These are phyloP conservation scores for Arge pagana DNA, from an alignment of 2,888 invertebrate genomes.

Conservation along the genomic window DNA sequence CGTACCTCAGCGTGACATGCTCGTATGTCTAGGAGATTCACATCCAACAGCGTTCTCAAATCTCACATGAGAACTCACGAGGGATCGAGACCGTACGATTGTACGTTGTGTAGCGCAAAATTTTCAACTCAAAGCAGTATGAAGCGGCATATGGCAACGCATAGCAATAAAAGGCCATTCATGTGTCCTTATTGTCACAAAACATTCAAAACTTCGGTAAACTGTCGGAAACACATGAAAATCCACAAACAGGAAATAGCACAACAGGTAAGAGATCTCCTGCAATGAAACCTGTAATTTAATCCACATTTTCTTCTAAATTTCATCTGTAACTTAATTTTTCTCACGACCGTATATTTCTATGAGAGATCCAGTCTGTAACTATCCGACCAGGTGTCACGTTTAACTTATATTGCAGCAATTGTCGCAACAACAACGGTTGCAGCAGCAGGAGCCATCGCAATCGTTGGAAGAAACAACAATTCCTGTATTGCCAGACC, in stretches of 20 bases:
- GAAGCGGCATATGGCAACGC: constrained; percentile 55
- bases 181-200: constrained; percentile 56
- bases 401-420: constrained; percentile 33
- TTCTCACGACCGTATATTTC: too few species aligned
- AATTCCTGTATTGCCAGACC: constrained; percentile 32
- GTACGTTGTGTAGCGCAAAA: constrained; percentile 59
- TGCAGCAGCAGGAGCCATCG: constrained; percentile 25
- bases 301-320: neutral
- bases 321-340: neutral
- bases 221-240: constrained; percentile 70
- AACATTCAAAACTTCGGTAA: constrained; percentile 58
- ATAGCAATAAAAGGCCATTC: constrained; percentile 57
- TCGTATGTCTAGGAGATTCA: constrained; percentile 55
- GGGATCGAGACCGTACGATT: constrained; percentile 60
- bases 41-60: constrained; percentile 63
- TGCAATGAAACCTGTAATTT: constrained; percentile 12
- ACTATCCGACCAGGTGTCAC: neutral
- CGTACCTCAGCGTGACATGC: neutral
- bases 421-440: constrained; percentile 43
- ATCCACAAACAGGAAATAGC: constrained; percentile 64
- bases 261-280: constrained; percentile 51
- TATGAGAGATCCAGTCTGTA: too few species aligned
- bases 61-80: constrained; percentile 63
- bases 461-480: neutral
- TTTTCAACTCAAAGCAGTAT: constrained; percentile 57